phyloP scores from a whole-genome alignment of 2,888 invertebrate species.

The Drosophila differens region DNA sequence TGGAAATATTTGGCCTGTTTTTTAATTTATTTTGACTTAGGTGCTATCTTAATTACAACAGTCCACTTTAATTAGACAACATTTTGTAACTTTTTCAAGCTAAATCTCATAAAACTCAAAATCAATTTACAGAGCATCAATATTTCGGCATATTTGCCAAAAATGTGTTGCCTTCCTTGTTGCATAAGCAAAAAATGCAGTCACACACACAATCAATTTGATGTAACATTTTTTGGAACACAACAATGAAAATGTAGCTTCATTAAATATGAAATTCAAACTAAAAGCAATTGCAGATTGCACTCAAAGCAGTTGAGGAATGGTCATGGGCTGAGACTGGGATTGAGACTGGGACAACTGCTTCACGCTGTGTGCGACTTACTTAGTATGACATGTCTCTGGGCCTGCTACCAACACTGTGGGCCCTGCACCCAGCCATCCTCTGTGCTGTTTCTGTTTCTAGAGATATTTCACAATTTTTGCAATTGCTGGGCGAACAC shows the following conservation, averaged over 20 bases:
- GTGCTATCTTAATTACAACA: background rate
- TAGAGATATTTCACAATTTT: constrained; percentile 58
- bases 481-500: constrained; percentile 50
- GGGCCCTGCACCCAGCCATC: background rate
- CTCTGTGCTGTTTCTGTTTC: background rate
- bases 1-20: background rate
- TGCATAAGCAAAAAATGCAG: constrained; percentile 43
- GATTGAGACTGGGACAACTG: constrained; percentile 28
- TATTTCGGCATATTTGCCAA: background rate
- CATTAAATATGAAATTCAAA: constrained; percentile 77
- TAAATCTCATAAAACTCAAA: no score
- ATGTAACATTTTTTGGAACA: constrained; percentile 54
- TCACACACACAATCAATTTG: constrained; percentile 59
- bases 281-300: constrained; percentile 73
- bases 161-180: constrained; percentile 39
- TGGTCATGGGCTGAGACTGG: background rate
- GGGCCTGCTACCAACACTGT: constrained; percentile 24
- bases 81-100: background rate
- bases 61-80: background rate
- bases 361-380: constrained; percentile 29
- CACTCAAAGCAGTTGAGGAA: constrained; percentile 27
- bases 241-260: constrained; percentile 74
- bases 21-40: background rate
- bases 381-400: constrained; percentile 35
- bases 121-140: constrained; percentile 22